Percentiles rank a stretch among this genome's conserved stretches.
phyloP scores from a whole-genome alignment of 2,888 invertebrate genomes.

The Iselma pallidipennis region DNA sequence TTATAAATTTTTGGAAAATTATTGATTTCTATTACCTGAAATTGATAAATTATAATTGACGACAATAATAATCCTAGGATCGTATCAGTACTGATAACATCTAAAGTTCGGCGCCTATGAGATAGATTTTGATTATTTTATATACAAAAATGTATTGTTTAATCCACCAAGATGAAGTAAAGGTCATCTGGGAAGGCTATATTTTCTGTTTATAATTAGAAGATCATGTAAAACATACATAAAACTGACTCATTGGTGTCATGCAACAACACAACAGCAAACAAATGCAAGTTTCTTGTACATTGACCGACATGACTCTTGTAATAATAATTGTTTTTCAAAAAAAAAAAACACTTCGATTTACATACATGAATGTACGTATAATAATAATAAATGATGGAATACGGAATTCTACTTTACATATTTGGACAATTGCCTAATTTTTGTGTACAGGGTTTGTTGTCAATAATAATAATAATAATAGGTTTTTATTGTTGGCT shows the following conservation, averaged over 20 bases:
- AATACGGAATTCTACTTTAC: not conserved
- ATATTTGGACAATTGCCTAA: no score
- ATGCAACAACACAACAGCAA: not conserved
- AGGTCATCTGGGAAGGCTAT: not conserved
- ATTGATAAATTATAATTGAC: no score
- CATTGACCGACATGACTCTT: not conserved
- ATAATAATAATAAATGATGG: no score
- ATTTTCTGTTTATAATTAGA: not conserved
- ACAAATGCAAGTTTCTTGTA: not conserved
- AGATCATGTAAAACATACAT: not conserved
- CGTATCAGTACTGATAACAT: not conserved
- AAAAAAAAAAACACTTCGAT: no score
- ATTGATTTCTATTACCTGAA: no score
- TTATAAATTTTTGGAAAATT: no score
- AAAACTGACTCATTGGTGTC: not conserved
- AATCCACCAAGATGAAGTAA: not conserved
- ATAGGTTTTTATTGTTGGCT: constrained; percentile 7
- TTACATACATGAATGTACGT: no score
- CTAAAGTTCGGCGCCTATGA: not conserved
- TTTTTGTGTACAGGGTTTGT: not conserved
- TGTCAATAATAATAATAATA: not conserved
- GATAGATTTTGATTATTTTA: not conserved
- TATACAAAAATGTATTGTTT: not conserved
- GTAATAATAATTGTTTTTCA: not conserved
- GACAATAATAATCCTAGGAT: not conserved